These are phyloP conservation scores for Drosophila triauraria DNA, from an alignment of 1,140 invertebrate species.

Conservation along the genomic window DNA sequence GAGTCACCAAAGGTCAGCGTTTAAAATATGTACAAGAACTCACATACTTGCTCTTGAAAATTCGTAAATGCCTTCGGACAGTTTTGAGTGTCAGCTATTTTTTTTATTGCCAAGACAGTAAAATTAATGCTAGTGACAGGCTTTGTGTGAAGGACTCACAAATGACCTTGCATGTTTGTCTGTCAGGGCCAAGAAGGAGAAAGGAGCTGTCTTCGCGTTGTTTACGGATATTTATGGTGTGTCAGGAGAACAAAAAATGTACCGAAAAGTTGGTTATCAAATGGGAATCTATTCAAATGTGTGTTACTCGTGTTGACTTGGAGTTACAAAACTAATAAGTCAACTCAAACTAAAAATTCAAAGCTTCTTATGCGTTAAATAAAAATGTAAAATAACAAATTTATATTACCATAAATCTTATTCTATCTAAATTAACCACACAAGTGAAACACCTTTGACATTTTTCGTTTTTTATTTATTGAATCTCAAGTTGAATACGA, in stretches of 20 bases:
- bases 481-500: constrained; percentile 71
- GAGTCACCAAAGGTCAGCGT: constrained; percentile 56
- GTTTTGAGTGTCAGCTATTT: constrained; percentile 39
- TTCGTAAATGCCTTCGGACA: constrained; percentile 59
- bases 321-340: no score
- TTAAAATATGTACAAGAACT: constrained; percentile 34
- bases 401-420: neutral
- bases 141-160: constrained; percentile 55
- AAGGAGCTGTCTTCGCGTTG: constrained; percentile 20
- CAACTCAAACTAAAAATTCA: no score
- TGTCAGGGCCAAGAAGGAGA: constrained; percentile 36
- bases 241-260: neutral
- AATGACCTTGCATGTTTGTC: constrained; percentile 29
- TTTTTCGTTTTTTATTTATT: constrained; percentile 68
- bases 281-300: neutral
- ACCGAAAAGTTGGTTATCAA: neutral
- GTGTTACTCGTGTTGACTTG: no score
- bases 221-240: constrained; percentile 6
- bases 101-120: constrained; percentile 28
- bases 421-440: neutral
- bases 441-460: constrained; percentile 3
- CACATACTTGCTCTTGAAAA: constrained; percentile 65
- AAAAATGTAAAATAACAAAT: no score
- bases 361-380: no score
- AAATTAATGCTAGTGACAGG: constrained; percentile 72